Evolutionary conservation across 2,888 invertebrate genomes (phyloP).

Genomic region (Drosophila sordidula): DNA sequence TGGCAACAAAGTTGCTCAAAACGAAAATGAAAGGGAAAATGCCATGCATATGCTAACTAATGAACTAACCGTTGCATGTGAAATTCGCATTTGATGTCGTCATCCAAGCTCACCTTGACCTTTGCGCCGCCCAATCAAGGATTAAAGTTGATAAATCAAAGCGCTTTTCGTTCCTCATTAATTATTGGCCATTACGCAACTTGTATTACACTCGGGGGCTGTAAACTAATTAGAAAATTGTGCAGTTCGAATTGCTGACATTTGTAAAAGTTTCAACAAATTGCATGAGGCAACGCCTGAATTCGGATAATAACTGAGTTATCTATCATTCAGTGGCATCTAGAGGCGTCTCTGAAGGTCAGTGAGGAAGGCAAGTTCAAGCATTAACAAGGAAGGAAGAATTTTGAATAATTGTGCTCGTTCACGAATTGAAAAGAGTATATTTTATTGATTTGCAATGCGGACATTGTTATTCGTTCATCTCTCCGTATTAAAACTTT

Average conservation of each 20-base stretch:
- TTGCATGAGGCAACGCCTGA: slow-evolving; percentile 28
- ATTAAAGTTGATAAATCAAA: slow-evolving; percentile 47
- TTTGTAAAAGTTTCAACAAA: slow-evolving; percentile 57
- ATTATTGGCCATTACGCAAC: slow-evolving; percentile 70
- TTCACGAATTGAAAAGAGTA: no score
- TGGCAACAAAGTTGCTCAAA: slow-evolving; percentile 27
- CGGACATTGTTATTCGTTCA: no score
- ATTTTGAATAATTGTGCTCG: no score
- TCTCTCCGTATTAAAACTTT: no score
- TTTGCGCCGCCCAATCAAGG: slow-evolving; percentile 39
- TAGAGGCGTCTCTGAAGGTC: not conserved
- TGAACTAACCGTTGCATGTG: slow-evolving; percentile 70
- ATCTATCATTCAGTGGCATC: not conserved
- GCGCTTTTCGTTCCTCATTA: slow-evolving; percentile 43
- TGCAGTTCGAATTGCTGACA: slow-evolving; percentile 71
- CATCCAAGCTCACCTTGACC: slow-evolving; percentile 78
- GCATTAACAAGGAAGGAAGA: no score
- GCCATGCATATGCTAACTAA: slow-evolving; percentile 20
- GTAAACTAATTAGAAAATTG: slow-evolving; percentile 63
- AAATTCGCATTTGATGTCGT: slow-evolving; percentile 67
- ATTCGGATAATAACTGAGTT: slow-evolving; percentile 39
- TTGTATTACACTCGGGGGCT: slow-evolving; percentile 14
- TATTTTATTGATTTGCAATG: no score
- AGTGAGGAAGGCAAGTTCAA: slow-evolving; percentile 34
- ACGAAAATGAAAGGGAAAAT: slow-evolving; percentile 73